phyloP scores from a whole-genome alignment of 2,797 vertebrate genomes.

The Xenentodon cancila region DNA sequence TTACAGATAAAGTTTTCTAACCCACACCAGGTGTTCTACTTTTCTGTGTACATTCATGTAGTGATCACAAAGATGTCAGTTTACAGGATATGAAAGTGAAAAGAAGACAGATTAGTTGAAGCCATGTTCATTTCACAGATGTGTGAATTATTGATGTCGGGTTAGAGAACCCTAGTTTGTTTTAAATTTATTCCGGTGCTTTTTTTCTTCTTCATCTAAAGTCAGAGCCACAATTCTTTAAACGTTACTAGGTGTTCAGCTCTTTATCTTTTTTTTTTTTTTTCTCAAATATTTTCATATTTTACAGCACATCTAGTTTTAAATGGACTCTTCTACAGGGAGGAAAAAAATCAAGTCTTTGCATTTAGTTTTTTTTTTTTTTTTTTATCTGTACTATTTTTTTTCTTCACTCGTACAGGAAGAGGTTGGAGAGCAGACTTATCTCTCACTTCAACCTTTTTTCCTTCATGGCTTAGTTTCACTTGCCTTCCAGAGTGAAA shows the following conservation, averaged over 20 bases:
- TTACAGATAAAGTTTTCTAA: constrained; percentile 28
- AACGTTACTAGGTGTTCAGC: constrained; percentile 22
- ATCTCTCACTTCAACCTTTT: constrained; percentile 22
- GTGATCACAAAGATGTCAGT: constrained; percentile 33
- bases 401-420: not conserved
- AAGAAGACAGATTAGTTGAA: constrained; percentile 45
- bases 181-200: constrained; percentile 20
- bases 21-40: constrained; percentile 58
- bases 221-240: constrained; percentile 22
- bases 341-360: no score
- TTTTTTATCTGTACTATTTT: not conserved
- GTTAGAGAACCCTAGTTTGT: constrained; percentile 12
- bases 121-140: no score
- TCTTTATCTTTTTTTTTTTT: no score
- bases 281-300: no score
- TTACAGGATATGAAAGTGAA: constrained; percentile 33
- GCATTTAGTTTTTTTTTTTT: not conserved
- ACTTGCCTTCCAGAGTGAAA: constrained; percentile 39
- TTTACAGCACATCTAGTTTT: not conserved
- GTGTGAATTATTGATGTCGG: constrained; percentile 32
- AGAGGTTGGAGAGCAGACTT: constrained; percentile 1
- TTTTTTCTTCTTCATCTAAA: constrained; percentile 7
- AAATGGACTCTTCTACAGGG: constrained; percentile 12
- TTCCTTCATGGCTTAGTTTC: constrained; percentile 33
- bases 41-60: constrained; percentile 23